A percentile compares a stretch with the other conserved stretches of the same genome.
phyloP scores from a whole-genome alignment of 2,113 vertebrate species.

The Anoplopoma fimbria region DNA sequence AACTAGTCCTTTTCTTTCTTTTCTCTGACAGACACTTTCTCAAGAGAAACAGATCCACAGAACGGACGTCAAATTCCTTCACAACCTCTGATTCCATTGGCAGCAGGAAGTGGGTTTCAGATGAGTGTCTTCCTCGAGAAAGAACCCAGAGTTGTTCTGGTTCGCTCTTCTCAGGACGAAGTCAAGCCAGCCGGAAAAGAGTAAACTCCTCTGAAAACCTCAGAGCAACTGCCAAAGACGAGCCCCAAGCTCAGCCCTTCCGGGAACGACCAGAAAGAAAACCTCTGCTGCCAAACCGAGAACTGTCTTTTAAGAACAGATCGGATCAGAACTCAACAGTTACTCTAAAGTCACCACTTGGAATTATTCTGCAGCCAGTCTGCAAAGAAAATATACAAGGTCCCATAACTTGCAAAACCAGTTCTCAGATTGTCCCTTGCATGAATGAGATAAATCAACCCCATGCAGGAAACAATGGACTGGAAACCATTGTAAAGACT shows the following conservation, averaged over 20 bases:
- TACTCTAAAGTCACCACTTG: constrained; percentile 52
- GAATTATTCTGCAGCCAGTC: constrained; percentile 20
- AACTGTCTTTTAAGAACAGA: constrained; percentile 72
- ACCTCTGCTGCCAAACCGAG: constrained; percentile 71
- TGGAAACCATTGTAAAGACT: constrained; percentile 67
- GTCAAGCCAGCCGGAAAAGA: constrained; percentile 36
- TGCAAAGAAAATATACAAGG: constrained; percentile 60
- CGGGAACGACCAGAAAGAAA: constrained; percentile 69
- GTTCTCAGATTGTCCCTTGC: constrained; percentile 35
- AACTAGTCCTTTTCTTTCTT: neutral
- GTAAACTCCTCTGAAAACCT: constrained; percentile 68
- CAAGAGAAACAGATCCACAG: constrained; percentile 81
- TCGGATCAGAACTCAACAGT: constrained; percentile 38
- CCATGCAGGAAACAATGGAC: constrained; percentile 43
- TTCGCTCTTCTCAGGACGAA: constrained; percentile 64
- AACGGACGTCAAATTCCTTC: constrained; percentile 77
- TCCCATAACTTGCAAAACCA: constrained; percentile 46
- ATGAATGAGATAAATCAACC: constrained; percentile 40
- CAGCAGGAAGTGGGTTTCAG: constrained; percentile 78
- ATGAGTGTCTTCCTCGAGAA: constrained; percentile 80
- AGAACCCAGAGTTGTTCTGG: constrained; percentile 77
- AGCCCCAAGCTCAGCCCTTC: constrained; percentile 40
- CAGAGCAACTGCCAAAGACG: constrained; percentile 36
- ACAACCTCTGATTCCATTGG: constrained; percentile 42
- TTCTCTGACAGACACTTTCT: constrained; percentile 81